phyloP scores from a whole-genome alignment of 2,797 vertebrate genomes.

The Australoheros facetus region DNA sequence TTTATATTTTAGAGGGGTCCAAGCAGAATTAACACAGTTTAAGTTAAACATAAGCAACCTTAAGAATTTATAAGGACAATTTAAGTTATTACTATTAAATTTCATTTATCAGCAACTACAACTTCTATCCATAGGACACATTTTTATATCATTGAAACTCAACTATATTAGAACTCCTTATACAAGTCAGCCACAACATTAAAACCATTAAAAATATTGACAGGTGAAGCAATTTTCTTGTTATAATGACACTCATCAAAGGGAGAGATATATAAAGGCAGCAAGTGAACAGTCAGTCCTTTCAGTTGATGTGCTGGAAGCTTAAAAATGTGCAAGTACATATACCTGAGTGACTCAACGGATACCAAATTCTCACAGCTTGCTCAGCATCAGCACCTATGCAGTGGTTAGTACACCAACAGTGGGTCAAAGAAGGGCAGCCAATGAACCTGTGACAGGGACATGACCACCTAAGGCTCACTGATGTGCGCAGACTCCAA shows the following conservation, averaged over 20 bases:
- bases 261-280: no score
- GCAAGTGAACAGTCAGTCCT: no score
- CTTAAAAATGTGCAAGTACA: no score
- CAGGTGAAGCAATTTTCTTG: accelerated
- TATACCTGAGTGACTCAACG: no score
- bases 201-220: background rate
- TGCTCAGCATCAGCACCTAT: background rate
- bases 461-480: background rate
- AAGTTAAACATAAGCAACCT: background rate
- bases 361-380: background rate
- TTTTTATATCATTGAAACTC: no score
- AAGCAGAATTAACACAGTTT: background rate
- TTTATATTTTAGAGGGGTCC: background rate
- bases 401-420: background rate
- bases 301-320: background rate
- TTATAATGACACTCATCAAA: background rate
- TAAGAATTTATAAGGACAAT: background rate
- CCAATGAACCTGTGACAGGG: background rate
- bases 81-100: background rate
- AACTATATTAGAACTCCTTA: no score
- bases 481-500: background rate
- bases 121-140: no score
- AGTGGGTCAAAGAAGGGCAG: background rate
- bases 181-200: background rate
- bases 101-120: no score